Conservation (phyloP, 2,888 invertebrate species). For the Didymodactylos carnosus region DNA sequence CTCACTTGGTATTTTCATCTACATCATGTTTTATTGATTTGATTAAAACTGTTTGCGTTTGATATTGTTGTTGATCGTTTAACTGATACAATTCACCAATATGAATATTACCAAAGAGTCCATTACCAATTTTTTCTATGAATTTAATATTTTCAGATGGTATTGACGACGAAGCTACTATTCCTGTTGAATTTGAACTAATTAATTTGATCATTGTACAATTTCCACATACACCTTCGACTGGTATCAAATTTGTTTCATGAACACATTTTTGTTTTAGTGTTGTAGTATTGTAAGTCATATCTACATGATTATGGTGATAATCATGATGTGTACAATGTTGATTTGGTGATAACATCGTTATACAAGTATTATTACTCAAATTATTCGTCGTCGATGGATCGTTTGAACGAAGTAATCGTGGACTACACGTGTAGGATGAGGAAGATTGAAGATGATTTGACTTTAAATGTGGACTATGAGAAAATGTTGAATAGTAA, state of each 20-base stretch:
- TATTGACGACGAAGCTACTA: background rate
- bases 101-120: background rate
- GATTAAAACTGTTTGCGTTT: background rate
- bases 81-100: background rate
- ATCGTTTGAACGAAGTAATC: background rate
- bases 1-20: background rate
- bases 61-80: background rate
- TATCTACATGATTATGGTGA: no score
- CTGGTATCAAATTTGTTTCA: conserved; percentile 42
- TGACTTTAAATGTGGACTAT: background rate
- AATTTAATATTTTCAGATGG: background rate
- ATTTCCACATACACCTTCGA: conserved; percentile 41
- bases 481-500: background rate
- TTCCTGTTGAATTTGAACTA: background rate
- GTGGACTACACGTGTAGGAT: background rate
- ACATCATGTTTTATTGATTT: background rate
- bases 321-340: background rate
- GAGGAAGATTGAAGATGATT: background rate
- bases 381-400: no score
- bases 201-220: conserved; percentile 23
- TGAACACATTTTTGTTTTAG: background rate
- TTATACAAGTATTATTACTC: background rate
- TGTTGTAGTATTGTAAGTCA: background rate
- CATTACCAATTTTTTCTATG: background rate
- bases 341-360: background rate